These are phyloP conservation scores for Festucalex cinctus DNA, from an alignment of 2,113 vertebrate genomes.

Conservation along the genomic window DNA sequence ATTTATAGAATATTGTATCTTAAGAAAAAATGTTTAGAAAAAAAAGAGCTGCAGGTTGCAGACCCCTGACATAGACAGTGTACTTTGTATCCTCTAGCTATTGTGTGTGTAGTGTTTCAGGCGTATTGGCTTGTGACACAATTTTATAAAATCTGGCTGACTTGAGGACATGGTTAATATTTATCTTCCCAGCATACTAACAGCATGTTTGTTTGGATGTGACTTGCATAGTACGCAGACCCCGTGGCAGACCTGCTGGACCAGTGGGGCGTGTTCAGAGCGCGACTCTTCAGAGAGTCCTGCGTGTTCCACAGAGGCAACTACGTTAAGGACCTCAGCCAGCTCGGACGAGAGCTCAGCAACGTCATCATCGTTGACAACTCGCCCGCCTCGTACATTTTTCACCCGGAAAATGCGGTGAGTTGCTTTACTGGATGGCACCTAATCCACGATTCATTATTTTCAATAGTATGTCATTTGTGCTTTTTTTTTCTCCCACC, in stretches of 20 bases:
- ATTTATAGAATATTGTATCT: too few relatives aligned
- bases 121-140: background rate
- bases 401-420: slow-evolving; percentile 98
- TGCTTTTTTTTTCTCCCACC: too few relatives aligned
- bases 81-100: background rate
- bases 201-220: slow-evolving; percentile 13
- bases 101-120: slow-evolving; percentile 13
- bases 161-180: background rate
- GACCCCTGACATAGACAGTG: background rate
- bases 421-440: slow-evolving; percentile 57
- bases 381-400: slow-evolving; percentile 97
- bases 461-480: background rate
- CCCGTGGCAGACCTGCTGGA: slow-evolving; percentile 96
- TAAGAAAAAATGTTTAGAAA: too few relatives aligned
- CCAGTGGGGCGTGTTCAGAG: slow-evolving; percentile 95
- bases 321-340: slow-evolving; percentile 97
- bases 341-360: slow-evolving; percentile 91
- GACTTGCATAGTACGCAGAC: slow-evolving; percentile 85
- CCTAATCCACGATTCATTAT: background rate
- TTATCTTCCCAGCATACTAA: slow-evolving; percentile 5
- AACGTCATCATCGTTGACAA: slow-evolving; percentile 98
- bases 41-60: too few relatives aligned
- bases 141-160: background rate
- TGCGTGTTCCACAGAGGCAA: slow-evolving; percentile 98
- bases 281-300: slow-evolving; percentile 94